Conservation (phyloP, 2,113 vertebrate species). For the Ptychochromis oligacanthus region DNA sequence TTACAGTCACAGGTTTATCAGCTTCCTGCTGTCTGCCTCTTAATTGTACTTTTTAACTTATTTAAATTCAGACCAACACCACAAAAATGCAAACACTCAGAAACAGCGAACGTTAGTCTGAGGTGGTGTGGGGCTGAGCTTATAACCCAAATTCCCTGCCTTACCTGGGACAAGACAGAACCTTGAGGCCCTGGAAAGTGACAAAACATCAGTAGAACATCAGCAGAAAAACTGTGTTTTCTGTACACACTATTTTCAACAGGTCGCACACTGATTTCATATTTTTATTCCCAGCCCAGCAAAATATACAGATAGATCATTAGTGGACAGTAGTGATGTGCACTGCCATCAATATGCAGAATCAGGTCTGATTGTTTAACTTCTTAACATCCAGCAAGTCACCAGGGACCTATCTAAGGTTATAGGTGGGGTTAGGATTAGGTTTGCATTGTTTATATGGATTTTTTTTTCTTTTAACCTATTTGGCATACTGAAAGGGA, state of each 20-base stretch:
- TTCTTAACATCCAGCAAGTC: too few species aligned
- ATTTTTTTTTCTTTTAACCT: too few species aligned
- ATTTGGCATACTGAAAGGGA: too few species aligned
- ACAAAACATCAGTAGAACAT: background rate
- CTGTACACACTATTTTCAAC: background rate
- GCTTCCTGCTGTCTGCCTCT: background rate
- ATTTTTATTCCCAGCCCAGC: background rate
- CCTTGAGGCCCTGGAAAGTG: background rate
- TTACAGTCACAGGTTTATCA: background rate
- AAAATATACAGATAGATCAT: background rate
- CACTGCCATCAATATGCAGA: too few species aligned
- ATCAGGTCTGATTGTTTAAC: too few species aligned
- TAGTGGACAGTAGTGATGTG: background rate
- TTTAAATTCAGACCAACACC: background rate
- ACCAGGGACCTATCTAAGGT: too few species aligned
- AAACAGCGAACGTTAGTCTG: conserved; percentile 12
- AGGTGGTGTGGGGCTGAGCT: conserved; percentile 3
- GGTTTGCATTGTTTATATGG: too few species aligned
- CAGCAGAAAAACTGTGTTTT: background rate
- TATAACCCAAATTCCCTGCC: conserved; percentile 26
- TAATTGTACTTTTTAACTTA: background rate
- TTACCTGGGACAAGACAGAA: conserved; percentile 49
- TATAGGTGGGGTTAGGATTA: too few species aligned
- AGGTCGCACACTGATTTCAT: background rate
- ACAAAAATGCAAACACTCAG: background rate